Percentiles rank a stretch among this genome's conserved stretches.
Conservation (phyloP, 2,797 vertebrate species). For the Esox lucius region DNA sequence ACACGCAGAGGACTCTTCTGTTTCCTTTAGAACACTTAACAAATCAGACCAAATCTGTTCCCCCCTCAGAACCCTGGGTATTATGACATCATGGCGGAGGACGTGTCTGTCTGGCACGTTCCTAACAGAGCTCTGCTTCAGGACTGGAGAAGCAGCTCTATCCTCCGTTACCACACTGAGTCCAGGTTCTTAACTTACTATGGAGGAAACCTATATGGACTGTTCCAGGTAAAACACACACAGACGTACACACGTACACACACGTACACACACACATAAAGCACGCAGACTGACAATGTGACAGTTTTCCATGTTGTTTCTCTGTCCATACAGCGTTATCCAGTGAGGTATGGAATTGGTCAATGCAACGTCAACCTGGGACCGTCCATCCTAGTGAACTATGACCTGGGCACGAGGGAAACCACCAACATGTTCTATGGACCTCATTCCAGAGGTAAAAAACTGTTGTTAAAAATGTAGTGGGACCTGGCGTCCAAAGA, state of each 20-base stretch:
- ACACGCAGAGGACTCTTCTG: no score
- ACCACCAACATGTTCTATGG: neutral
- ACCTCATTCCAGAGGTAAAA: neutral
- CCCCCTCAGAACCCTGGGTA: slow-evolving; percentile 26
- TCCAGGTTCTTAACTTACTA: slow-evolving; percentile 28
- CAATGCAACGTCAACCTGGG: slow-evolving; percentile 25
- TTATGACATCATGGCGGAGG: slow-evolving; percentile 38
- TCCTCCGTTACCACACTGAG: slow-evolving; percentile 52
- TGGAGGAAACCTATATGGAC: slow-evolving; percentile 49
- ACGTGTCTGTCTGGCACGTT: slow-evolving; percentile 61
- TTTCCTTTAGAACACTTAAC: no score
- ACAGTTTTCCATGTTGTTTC: no score
- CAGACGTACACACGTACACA: no score
- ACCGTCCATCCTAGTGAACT: slow-evolving; percentile 34
- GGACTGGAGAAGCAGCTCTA: slow-evolving; percentile 35
- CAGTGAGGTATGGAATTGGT: slow-evolving; percentile 34
- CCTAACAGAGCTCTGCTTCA: slow-evolving; percentile 43
- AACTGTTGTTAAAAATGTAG: no score
- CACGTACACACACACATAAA: no score
- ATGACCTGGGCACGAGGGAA: slow-evolving; percentile 31
- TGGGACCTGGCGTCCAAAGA: no score
- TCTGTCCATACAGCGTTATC: slow-evolving; percentile 13
- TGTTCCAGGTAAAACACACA: slow-evolving; percentile 45
- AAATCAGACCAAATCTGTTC: neutral
- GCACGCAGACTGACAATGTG: no score